Evolutionary conservation across 1,140 invertebrate species (phyloP), one percentile per base, ranked within the genome.

Genomic region (Glossosoma conforme): DNA sequence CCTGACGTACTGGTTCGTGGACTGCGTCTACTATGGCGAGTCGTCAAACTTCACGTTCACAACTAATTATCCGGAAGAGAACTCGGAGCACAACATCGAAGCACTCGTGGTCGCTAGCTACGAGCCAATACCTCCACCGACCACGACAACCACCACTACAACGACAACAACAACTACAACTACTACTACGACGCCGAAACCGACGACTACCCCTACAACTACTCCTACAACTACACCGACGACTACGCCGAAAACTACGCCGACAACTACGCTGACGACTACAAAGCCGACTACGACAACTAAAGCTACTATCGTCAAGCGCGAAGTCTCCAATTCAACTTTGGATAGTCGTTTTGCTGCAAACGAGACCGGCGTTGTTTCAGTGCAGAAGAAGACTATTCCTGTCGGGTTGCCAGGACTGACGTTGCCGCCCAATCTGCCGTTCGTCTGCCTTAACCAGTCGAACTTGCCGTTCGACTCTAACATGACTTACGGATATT

Each of bases 1-100:
- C 11, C 65, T 76, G 14, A 83, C 82, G 8, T 87, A 80, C 62
- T 90, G 87, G 87, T 89, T 88, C 61, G 73, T 88, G 33, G 81
- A 89, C 61, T 90, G 86, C 60, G 70, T 76, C 55, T 85, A 82
- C 66, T 77, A 84, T 47, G 86, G 84, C 28, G 66, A 77, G 47
- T 80, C 81, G 0, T 70, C 68, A 38, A 75, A 82, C 64, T 76
- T 80, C 21, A 65, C 70, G 17, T 81, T 85, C 51, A 61, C 66
- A 41, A 79, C 78, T 50, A 83, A 80, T 59, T 89, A 86, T 61
- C 73, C 75, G 1, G 69, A 73, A 54, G 63, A 79, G 11, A 79
- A 81, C 61, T 60, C 67, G 53, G 68, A 76, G n/a, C 78, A 84
- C 60, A 67, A 72, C n/a, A 65, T 89, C 40, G 84, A 87, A 67